Conservation (phyloP, 1,140 invertebrate genomes). For the Drosophila hydei region DNA sequence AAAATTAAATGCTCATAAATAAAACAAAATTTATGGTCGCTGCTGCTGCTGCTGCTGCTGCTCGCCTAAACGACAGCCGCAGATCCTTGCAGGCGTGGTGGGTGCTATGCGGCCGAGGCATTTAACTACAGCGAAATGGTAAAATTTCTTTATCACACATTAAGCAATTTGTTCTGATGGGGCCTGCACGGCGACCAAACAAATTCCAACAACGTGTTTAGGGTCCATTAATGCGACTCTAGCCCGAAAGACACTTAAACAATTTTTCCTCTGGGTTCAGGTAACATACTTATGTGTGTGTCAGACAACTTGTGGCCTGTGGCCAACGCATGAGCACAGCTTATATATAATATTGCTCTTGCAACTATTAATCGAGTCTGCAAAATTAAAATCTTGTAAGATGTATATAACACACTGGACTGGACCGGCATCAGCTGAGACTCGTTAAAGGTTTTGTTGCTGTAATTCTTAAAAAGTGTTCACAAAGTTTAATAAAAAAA, state of each 20-base stretch:
- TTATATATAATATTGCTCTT: too few species aligned
- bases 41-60: conserved; percentile 16
- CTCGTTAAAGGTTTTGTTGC: too few species aligned
- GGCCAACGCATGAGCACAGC: too few species aligned
- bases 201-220: conserved; percentile 75
- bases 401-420: too few species aligned
- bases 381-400: too few species aligned
- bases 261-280: conserved; percentile 38
- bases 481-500: too few species aligned
- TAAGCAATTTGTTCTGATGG: conserved; percentile 67
- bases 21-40: conserved; percentile 73
- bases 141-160: conserved; percentile 68
- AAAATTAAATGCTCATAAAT: conserved; percentile 84
- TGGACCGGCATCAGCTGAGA: too few species aligned
- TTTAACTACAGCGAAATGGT: conserved; percentile 23
- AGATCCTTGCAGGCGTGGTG: conserved; percentile 36
- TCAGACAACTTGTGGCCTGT: conserved; percentile 12
- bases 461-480: too few species aligned
- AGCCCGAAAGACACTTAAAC: conserved; percentile 62
- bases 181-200: conserved; percentile 12
- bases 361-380: too few species aligned
- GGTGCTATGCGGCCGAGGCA: conserved; percentile 4
- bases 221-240: conserved; percentile 70
- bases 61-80: conserved; percentile 19
- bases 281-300: conserved; percentile 45